Evolutionary conservation across 2,797 vertebrate species (phyloP).

Genomic region (Steatocranus sp.): DNA sequence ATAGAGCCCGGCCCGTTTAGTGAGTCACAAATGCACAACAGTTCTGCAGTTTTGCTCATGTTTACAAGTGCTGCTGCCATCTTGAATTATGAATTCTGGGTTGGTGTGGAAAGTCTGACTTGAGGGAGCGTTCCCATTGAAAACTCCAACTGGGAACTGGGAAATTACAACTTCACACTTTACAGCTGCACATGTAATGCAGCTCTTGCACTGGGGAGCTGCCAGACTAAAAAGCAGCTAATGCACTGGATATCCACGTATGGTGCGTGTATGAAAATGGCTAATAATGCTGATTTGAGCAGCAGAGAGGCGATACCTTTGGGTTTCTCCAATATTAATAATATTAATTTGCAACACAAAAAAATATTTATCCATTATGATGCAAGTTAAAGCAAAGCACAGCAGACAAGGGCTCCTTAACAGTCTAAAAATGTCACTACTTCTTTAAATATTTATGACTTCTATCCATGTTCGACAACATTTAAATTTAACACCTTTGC

Average conservation of each 20-base stretch:
- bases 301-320: background rate
- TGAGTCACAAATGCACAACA: background rate
- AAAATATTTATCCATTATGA: background rate
- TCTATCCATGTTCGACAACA: background rate
- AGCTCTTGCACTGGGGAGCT: background rate
- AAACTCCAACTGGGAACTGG: background rate
- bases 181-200: background rate
- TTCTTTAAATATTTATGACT: fast-evolving
- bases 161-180: background rate
- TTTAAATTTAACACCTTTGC: background rate
- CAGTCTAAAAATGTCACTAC: background rate
- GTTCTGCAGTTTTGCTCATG: background rate
- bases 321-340: background rate
- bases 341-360: background rate
- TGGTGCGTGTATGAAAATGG: background rate
- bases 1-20: background rate
- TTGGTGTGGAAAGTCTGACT: background rate
- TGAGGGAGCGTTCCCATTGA: background rate
- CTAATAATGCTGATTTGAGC: background rate
- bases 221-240: background rate
- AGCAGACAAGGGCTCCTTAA: fast-evolving
- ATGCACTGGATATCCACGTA: fast-evolving
- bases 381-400: background rate
- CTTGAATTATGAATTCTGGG: background rate
- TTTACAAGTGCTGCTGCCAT: background rate